Percentiles rank a stretch among this genome's conserved stretches.
Evolutionary conservation across 2,113 vertebrate species (phyloP).

Genomic region (Tetraodon nigroviridis): DNA sequence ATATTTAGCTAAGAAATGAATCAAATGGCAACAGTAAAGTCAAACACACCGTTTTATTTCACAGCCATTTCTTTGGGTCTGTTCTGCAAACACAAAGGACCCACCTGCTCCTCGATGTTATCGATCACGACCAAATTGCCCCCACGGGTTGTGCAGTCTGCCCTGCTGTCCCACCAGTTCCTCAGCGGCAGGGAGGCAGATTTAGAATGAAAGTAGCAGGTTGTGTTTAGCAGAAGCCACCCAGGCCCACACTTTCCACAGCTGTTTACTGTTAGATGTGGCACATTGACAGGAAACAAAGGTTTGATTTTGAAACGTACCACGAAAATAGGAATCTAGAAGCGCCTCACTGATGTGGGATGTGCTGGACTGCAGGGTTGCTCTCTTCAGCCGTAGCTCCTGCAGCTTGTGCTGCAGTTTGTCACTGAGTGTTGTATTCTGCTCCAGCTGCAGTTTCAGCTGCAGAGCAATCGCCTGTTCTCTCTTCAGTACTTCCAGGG

Average conservation of each 20-base stretch:
- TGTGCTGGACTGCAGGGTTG: neutral
- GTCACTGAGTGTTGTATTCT: slow-evolving; percentile 1
- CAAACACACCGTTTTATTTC: too few relatives aligned
- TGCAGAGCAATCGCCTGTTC: neutral
- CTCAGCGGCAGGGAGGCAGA: neutral
- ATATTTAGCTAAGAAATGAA: slow-evolving; percentile 5
- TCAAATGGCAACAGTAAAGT: too few relatives aligned
- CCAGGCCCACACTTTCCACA: slow-evolving; percentile 20
- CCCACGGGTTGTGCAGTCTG: slow-evolving; percentile 17
- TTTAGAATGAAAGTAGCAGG: slow-evolving; percentile 30
- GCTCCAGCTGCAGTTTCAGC: neutral
- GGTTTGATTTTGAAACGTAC: neutral
- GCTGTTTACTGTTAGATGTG: slow-evolving; percentile 4
- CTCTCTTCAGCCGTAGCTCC: neutral
- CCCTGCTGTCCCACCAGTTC: slow-evolving; percentile 22
- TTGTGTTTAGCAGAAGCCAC: slow-evolving; percentile 8
- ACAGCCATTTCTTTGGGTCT: too few relatives aligned
- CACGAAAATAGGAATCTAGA: neutral
- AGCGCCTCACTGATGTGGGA: slow-evolving; percentile 5
- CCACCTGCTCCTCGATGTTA: slow-evolving; percentile 27
- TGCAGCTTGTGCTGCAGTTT: neutral
- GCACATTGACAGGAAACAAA: neutral
- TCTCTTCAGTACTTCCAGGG: neutral
- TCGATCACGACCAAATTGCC: slow-evolving; percentile 27
- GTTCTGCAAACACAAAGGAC: neutral